Evolutionary conservation across 2,113 vertebrate species (phyloP).

Genomic region (Phocoena sinus): DNA sequence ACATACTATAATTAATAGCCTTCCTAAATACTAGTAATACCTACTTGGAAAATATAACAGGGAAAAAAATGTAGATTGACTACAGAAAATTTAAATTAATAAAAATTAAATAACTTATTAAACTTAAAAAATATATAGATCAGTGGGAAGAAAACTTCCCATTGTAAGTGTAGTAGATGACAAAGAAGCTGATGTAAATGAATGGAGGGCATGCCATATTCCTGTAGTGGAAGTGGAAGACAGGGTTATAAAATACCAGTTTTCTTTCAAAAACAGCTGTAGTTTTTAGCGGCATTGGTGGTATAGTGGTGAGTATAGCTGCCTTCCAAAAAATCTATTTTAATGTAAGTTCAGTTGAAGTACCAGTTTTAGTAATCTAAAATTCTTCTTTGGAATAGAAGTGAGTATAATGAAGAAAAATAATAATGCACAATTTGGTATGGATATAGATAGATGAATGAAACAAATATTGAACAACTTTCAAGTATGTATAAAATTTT

Average conservation of each 20-base stretch:
- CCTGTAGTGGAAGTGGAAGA: background rate
- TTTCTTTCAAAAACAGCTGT: background rate
- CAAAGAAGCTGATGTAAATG: background rate
- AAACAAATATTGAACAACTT: background rate
- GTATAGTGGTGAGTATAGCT: background rate
- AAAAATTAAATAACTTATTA: background rate
- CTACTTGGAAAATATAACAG: background rate
- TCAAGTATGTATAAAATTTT: background rate
- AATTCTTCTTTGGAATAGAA: background rate
- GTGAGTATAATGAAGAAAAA: background rate
- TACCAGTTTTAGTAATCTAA: background rate
- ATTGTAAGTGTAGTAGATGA: background rate
- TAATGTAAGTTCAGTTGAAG: background rate
- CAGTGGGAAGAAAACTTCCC: background rate
- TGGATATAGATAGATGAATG: background rate
- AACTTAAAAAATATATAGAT: background rate
- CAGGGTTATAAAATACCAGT: background rate
- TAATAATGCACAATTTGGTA: background rate
- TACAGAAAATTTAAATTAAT: background rate
- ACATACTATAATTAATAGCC: background rate
- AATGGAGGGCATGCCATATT: background rate
- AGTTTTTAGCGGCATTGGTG: background rate
- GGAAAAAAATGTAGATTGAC: background rate
- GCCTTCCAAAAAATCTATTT: background rate
- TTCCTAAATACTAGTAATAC: background rate